Evolutionary conservation across 2,888 invertebrate genomes (phyloP).

Genomic region (Noctua janthe): DNA sequence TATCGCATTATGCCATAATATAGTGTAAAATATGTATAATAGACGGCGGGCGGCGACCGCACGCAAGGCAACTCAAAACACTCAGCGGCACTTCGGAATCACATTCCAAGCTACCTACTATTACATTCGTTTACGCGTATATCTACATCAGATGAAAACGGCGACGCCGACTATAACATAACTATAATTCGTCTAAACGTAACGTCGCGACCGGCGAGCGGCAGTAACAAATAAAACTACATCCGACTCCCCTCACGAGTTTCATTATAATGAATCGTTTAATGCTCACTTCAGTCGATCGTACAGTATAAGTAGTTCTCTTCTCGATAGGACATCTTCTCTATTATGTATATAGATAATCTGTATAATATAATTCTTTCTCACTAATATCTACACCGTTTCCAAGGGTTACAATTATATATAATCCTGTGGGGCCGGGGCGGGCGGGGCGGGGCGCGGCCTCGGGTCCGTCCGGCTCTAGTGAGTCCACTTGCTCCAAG

Average conservation of each 20-base stretch:
- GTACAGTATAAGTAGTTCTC: slow-evolving; percentile 86
- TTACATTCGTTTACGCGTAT: slow-evolving; percentile 73
- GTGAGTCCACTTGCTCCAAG: slow-evolving; percentile 90
- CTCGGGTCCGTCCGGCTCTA: slow-evolving; percentile 74
- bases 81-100: slow-evolving; percentile 84
- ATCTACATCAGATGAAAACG: slow-evolving; percentile 75
- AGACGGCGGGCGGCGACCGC: slow-evolving; percentile 75
- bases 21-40: slow-evolving; percentile 87
- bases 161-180: slow-evolving; percentile 75
- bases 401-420: slow-evolving; percentile 87
- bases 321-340: slow-evolving; percentile 89
- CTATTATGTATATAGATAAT: slow-evolving; percentile 90
- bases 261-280: slow-evolving; percentile 84
- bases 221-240: slow-evolving; percentile 84
- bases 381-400: slow-evolving; percentile 90
- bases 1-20: slow-evolving; percentile 90
- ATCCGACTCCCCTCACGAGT: slow-evolving; percentile 83
- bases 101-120: slow-evolving; percentile 86
- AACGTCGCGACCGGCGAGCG: slow-evolving; percentile 72
- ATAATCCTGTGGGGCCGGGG: slow-evolving; percentile 81
- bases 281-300: slow-evolving; percentile 88
- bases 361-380: slow-evolving; percentile 90
- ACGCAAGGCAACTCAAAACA: slow-evolving; percentile 82
- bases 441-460: slow-evolving; percentile 68
- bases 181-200: slow-evolving; percentile 80